phyloP scores from a whole-genome alignment of 2,888 invertebrate genomes.

The Himalopsyche anomala region DNA sequence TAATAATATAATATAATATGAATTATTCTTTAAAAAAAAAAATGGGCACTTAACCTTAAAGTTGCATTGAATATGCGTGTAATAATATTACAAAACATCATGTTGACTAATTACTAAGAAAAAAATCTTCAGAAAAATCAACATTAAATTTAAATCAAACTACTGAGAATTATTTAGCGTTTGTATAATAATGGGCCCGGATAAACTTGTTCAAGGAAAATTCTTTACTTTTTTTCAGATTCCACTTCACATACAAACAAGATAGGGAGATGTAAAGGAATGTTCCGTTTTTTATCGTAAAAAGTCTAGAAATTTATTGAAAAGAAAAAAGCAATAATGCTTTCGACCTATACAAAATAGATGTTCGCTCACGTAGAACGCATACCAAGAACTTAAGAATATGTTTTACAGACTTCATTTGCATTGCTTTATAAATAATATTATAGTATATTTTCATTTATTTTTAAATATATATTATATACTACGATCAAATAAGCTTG shows the following conservation, averaged over 20 bases:
- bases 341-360: neutral
- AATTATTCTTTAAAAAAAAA: too few relatives aligned
- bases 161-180: neutral
- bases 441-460: too few relatives aligned
- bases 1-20: too few relatives aligned
- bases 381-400: too few relatives aligned
- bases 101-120: too few relatives aligned
- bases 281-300: neutral
- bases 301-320: neutral
- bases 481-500: too few relatives aligned
- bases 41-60: too few relatives aligned
- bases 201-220: neutral
- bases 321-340: conserved; percentile 38
- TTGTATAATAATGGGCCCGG: neutral
- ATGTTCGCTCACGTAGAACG: neutral
- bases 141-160: neutral
- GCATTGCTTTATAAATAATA: too few relatives aligned
- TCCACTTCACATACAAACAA: neutral
- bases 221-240: neutral
- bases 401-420: too few relatives aligned
- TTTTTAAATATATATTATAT: too few relatives aligned
- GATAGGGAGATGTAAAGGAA: neutral
- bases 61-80: too few relatives aligned
- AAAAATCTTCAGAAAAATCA: neutral
- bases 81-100: too few relatives aligned